Base-by-base conservation (phyloP, 2,797 vertebrate genomes). In the Neosalanx taihuensis region DNA sequence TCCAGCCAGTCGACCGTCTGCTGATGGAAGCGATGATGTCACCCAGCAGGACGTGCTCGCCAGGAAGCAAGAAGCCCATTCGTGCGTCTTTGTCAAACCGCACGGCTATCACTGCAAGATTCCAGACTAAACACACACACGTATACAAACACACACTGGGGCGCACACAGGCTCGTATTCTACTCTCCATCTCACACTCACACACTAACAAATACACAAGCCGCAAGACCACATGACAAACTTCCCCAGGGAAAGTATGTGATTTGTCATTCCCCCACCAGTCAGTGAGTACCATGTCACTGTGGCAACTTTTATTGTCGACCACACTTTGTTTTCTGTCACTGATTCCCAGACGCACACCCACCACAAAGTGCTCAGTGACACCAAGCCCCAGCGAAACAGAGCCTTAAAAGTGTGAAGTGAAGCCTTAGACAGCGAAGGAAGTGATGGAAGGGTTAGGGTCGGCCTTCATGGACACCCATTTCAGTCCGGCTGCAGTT, bases 81-180 rank as follows among this genome's bases (percentile, higher is more conserved):
- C 66, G 76, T 86, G 83, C 46, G 78, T 90, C 84, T 87, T 78
- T 83, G 82, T 86, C 81, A 71, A 73, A 83, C 84, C 81, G 56
- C 87, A 74, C 84, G 81, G 70, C 77, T 72, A 74, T 81, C 85
- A 81, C 79, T 79, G 80, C 79, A 76, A 46, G 68, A 72, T 65
- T 72, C 77, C 82, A 91, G 88, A 89, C 85, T 87, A 89, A 90
- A 91, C 87, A 90, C 67, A 46, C 64, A 61, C 35, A 70, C 30
- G 69, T 51, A 65, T 51, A 58, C 17, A 60, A 30, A 69, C 5
- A 73, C 20, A 41, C 17, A 23, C 18, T 7, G 13, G n/a, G 18
- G 53, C 26, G 60, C 71, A 53, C 51, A 49, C 9, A 67, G 51
- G 15, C 51, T 46, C 13, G 41, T 46, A 46, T 13, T 46, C 41